These are phyloP conservation scores for Chlamydotis undulata DNA, from an alignment of 2,113 vertebrate genomes.

Conservation along the genomic window DNA sequence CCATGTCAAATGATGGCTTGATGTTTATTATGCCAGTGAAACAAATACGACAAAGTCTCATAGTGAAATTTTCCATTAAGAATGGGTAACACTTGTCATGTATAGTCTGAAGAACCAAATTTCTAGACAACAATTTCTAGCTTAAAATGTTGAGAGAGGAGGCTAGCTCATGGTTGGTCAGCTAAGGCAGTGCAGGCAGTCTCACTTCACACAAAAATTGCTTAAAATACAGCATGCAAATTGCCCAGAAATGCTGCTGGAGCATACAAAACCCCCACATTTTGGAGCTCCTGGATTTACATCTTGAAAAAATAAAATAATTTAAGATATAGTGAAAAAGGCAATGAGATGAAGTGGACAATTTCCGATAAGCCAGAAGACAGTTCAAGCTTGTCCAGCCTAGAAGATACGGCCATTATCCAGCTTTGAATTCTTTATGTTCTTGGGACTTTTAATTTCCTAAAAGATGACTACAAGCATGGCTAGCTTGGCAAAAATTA, in stretches of 20 bases:
- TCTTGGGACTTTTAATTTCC: conserved; percentile 35
- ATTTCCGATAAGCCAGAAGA: neutral
- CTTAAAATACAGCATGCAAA: neutral
- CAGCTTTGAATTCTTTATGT: conserved; percentile 19
- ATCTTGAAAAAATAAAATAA: neutral
- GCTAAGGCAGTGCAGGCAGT: neutral
- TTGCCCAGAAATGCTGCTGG: neutral
- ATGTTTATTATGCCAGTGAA: neutral
- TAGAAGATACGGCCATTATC: neutral
- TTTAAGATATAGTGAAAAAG: neutral
- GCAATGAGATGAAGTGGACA: neutral
- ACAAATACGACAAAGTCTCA: neutral
- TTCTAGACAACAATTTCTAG: neutral
- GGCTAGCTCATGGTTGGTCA: neutral
- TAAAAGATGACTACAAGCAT: neutral
- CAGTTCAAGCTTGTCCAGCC: neutral
- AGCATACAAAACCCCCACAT: neutral
- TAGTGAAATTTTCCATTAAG: neutral
- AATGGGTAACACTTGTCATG: neutral
- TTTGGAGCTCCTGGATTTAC: neutral
- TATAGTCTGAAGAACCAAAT: neutral
- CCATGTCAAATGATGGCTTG: neutral
- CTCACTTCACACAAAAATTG: neutral
- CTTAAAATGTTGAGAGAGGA: neutral
- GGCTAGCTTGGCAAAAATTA: conserved; percentile 48